Conservation (phyloP, 1,140 invertebrate genomes). For the Temnothorax nylanderi region DNA sequence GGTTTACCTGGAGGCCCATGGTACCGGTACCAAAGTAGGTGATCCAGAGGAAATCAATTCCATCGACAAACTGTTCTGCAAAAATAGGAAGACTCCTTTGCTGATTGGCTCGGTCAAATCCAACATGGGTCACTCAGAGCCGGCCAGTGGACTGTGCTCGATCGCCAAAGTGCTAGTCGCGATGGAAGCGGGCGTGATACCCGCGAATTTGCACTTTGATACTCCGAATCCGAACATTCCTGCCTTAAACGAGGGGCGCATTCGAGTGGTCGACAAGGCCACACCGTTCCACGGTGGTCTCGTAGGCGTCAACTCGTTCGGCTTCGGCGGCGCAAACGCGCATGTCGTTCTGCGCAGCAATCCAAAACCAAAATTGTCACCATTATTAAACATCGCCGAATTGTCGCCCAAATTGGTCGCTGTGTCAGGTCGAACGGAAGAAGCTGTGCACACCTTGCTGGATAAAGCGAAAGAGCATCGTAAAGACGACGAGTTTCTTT, state of each 20-base stretch:
- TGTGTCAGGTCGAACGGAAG: conserved; percentile 94
- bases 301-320: conserved; percentile 97
- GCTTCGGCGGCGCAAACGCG: conserved; percentile 98
- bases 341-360: conserved; percentile 95
- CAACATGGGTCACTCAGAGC: conserved; percentile 99
- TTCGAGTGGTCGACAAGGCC: conserved; percentile 94
- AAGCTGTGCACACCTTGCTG: conserved; percentile 90
- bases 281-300: conserved; percentile 94
- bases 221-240: conserved; percentile 95
- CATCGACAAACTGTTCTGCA: conserved; percentile 96
- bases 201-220: conserved; percentile 95
- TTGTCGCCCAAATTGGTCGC: conserved; percentile 90
- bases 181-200: conserved; percentile 95
- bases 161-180: conserved; percentile 96
- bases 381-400: conserved; percentile 83
- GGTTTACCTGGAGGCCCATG: conserved; percentile 97
- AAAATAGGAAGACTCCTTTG: conserved; percentile 91
- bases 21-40: conserved; percentile 97
- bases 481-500: conserved; percentile 91
- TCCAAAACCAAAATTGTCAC: conserved; percentile 88
- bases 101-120: conserved; percentile 98
- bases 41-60: conserved; percentile 98
- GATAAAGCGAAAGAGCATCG: conserved; percentile 87
- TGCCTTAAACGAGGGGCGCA: conserved; percentile 93
- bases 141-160: conserved; percentile 96